Evolutionary conservation across 2,888 invertebrate species (phyloP).

Genomic region (Oegoconia quadripuncta): DNA sequence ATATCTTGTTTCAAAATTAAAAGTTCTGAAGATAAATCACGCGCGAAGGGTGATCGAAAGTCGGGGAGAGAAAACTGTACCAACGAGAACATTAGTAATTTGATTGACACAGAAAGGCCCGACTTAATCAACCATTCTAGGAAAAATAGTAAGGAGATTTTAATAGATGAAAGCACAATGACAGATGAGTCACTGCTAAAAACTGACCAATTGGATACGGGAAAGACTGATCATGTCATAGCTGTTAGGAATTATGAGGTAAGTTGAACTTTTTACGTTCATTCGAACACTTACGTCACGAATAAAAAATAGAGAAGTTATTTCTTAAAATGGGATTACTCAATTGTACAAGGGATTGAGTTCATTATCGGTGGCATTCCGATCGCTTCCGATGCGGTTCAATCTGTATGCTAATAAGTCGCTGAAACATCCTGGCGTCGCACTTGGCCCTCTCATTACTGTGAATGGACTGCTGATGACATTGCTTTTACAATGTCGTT

Average conservation of each 20-base stretch:
- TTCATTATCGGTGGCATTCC: constrained; percentile 45
- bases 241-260: constrained; percentile 55
- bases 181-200: constrained; percentile 44
- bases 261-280: too few relatives aligned
- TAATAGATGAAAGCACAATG: constrained; percentile 57
- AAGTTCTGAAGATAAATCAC: constrained; percentile 63
- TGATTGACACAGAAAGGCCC: constrained; percentile 53
- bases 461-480: constrained; percentile 27
- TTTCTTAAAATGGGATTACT: constrained; percentile 14
- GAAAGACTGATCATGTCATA: constrained; percentile 60
- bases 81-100: constrained; percentile 67
- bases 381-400: constrained; percentile 40
- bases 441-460: constrained; percentile 35
- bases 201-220: constrained; percentile 49
- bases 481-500: constrained; percentile 15
- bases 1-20: constrained; percentile 74
- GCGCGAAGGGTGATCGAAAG: constrained; percentile 56
- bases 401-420: constrained; percentile 69
- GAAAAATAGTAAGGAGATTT: constrained; percentile 52
- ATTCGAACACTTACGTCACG: too few relatives aligned
- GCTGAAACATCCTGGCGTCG: constrained; percentile 31
- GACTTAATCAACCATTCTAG: constrained; percentile 65
- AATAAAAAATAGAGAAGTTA: too few relatives aligned
- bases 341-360: constrained; percentile 35
- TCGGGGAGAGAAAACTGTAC: constrained; percentile 63